Base-by-base conservation (phyloP, 2,888 invertebrate genomes). In the Neoscelio sp. region DNA sequence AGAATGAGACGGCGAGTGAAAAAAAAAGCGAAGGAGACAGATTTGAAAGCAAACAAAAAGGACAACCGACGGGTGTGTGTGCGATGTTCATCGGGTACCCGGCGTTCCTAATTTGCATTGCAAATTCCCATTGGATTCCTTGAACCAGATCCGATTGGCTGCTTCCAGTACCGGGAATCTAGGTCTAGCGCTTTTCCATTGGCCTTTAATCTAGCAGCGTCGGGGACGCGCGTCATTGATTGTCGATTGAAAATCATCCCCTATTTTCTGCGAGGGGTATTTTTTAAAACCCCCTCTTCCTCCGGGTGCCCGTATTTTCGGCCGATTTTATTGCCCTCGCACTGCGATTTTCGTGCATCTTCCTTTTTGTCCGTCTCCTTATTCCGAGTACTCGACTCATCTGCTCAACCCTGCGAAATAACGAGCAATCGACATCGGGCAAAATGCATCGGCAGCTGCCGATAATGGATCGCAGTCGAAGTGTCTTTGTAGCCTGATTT, bases 111-210 rank as follows among this genome's bases (percentile, higher is more conserved):
- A 86, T 89, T 89, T 89, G 88, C 89, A 89, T 85, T 90, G 89
- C 89, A 89, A 89, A 90, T 89, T 83, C 79, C 83, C 85, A 84
- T 85, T 85, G 88, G 88, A 89, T 90, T 90, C 90, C 90, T 89
- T 90, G 89, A 89, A 90, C 89, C 89, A 90, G 88, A 90, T 90
- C 88, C 89, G 89, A 90, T 90, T 89, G 90, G 88, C 86, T 85
- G 85, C 82, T 83, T 84, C 85, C 86, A 84, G 83, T 88, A 87
- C 88, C 87, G 88, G 87, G 88, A 90, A 90, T 90, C 89, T 89
- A 89, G 89, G 89, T 90, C 89, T 87, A 87, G 89, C 88, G 87
- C 86, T 77, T 78, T 84, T 86, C 84, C 85, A 83, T 87, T 87
- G 86, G 87, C 85, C 85, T 88, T 87, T 87, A 87, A 88, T 87